These are phyloP conservation scores for Mimumesa dahlbomi DNA, from an alignment of 2,888 invertebrate genomes.

Conservation along the genomic window DNA sequence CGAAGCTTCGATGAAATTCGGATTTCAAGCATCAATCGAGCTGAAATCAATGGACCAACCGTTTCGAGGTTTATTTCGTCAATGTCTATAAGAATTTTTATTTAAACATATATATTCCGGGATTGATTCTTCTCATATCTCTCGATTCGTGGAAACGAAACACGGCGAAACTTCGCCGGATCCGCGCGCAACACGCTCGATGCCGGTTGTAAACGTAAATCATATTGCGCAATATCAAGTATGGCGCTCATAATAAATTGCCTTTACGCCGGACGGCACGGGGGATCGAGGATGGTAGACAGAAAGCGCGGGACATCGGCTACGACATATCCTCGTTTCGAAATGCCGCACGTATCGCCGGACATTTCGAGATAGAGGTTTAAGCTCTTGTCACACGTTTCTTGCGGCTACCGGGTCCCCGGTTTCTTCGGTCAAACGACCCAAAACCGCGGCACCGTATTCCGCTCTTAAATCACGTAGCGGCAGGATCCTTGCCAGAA, in stretches of 20 bases:
- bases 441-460: slow-evolving; percentile 14
- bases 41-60: no score
- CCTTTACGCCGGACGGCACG: slow-evolving; percentile 12
- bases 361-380: slow-evolving; percentile 43
- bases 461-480: slow-evolving; percentile 49
- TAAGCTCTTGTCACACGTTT: slow-evolving; percentile 49
- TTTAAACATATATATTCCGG: no score
- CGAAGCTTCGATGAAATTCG: no score
- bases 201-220: no score
- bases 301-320: not conserved
- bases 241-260: slow-evolving; percentile 19
- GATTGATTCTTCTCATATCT: no score
- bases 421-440: slow-evolving; percentile 35
- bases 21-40: no score
- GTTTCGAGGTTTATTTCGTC: no score
- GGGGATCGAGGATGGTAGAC: not conserved
- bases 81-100: no score
- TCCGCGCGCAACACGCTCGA: no score
- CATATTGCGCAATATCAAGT: no score
- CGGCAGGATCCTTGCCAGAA: slow-evolving; percentile 33
- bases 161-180: no score
- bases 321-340: slow-evolving; percentile 31
- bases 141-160: no score
- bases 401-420: slow-evolving; percentile 28
- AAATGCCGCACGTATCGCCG: slow-evolving; percentile 48